phyloP scores from a whole-genome alignment of 2,888 invertebrate species.

The Hydroisotoma schaefferi region DNA sequence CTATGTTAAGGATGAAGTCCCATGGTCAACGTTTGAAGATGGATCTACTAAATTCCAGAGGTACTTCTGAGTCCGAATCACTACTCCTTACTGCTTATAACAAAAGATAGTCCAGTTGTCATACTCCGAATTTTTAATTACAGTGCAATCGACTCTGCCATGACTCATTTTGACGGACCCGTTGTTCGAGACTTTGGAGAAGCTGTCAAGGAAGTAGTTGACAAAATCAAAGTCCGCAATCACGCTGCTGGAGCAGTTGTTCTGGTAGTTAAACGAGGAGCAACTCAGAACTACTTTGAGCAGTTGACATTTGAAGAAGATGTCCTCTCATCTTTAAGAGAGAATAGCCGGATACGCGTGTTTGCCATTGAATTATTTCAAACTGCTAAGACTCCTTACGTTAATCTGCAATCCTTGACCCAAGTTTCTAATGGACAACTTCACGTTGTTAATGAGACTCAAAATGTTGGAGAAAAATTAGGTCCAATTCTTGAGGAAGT shows the following conservation, averaged over 20 bases:
- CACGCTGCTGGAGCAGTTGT: conserved; percentile 33
- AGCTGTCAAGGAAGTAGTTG: conserved; percentile 32
- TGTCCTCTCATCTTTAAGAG: conserved; percentile 26
- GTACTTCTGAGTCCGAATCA: conserved; percentile 15
- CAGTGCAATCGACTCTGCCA: conserved; percentile 22
- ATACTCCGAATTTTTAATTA: no score
- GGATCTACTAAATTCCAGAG: conserved; percentile 19
- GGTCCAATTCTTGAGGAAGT: conserved; percentile 17
- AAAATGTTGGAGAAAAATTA: conserved; percentile 23
- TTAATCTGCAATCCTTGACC: conserved; percentile 25
- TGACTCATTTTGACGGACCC: conserved; percentile 20
- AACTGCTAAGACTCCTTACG: conserved; percentile 17
- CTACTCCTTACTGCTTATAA: background rate
- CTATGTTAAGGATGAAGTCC: conserved; percentile 26
- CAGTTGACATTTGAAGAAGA: conserved; percentile 25
- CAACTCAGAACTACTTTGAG: conserved; percentile 18
- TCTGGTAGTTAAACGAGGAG: conserved; percentile 36
- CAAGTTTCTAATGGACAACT: conserved; percentile 19
- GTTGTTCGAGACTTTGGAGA: conserved; percentile 34
- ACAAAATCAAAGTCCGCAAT: conserved; percentile 27
- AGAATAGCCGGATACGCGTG: conserved; percentile 26
- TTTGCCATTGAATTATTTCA: conserved; percentile 33
- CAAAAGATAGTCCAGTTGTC: no score
- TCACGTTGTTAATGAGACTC: conserved; percentile 24
- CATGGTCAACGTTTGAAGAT: conserved; percentile 22